These are phyloP conservation scores for Troides helena DNA, from an alignment of 2,888 invertebrate species.

Conservation along the genomic window DNA sequence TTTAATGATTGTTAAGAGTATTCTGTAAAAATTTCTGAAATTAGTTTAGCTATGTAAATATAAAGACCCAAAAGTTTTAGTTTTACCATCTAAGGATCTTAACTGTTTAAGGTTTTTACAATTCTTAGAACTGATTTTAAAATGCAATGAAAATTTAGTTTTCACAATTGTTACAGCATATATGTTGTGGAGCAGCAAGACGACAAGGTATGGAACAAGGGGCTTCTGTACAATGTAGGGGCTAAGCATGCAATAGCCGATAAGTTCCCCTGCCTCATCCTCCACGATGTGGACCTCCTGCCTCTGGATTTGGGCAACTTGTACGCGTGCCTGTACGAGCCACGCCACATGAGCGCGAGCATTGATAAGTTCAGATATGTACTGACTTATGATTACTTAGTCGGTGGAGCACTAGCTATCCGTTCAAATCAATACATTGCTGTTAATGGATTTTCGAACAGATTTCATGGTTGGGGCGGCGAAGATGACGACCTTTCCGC, in stretches of 20 bases:
- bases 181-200: conserved; percentile 91
- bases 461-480: conserved; percentile 69
- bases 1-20: no score
- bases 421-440: conserved; percentile 52
- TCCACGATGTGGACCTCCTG: conserved; percentile 95
- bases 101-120: no score
- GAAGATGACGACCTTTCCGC: conserved; percentile 69
- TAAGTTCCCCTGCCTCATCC: conserved; percentile 89
- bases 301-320: conserved; percentile 90
- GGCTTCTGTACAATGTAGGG: conserved; percentile 92
- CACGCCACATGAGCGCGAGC: conserved; percentile 93
- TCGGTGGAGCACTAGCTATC: conserved; percentile 68
- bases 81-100: no score
- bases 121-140: background rate
- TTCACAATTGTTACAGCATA: conserved; percentile 74
- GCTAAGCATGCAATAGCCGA: conserved; percentile 86
- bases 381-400: conserved; percentile 48
- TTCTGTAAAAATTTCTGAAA: no score
- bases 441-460: conserved; percentile 67
- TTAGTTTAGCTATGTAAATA: no score
- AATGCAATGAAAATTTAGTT: background rate
- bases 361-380: conserved; percentile 85
- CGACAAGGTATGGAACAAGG: conserved; percentile 90
- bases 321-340: conserved; percentile 88
- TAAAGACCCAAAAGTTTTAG: no score